Evolutionary conservation across 2,113 vertebrate genomes (phyloP).

Genomic region (Ceyx cyanopectus): DNA sequence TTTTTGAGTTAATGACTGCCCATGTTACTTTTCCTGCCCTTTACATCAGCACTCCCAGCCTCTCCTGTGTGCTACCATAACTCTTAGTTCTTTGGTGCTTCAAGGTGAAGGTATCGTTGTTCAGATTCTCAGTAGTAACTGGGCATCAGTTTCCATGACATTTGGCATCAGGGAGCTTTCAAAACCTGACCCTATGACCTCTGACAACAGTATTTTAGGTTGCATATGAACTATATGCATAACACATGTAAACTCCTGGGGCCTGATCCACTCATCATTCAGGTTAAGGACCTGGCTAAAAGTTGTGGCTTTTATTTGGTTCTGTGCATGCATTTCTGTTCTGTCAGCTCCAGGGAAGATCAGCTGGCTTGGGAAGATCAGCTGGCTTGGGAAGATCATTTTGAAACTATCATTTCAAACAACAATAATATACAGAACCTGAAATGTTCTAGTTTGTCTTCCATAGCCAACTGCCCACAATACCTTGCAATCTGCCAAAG

Average conservation of each 20-base stretch:
- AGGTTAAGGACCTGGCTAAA: background rate
- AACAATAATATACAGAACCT: background rate
- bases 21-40: background rate
- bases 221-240: background rate
- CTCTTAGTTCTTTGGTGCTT: background rate
- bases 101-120: background rate
- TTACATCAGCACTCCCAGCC: background rate
- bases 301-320: background rate
- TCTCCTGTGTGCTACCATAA: background rate
- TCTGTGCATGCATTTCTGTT: background rate
- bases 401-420: background rate
- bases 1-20: background rate
- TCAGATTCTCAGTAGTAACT: background rate
- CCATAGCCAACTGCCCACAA: background rate
- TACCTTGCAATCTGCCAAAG: background rate
- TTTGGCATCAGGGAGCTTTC: background rate
- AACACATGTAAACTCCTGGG: background rate
- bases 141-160: background rate
- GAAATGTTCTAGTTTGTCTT: background rate
- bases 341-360: background rate
- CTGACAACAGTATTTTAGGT: background rate
- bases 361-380: background rate
- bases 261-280: background rate
- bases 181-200: background rate
- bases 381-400: background rate